Evolutionary conservation across 2,113 vertebrate genomes (phyloP), one percentile per base, ranked within the genome.

Genomic region (Gasterosteus aculeatus): DNA sequence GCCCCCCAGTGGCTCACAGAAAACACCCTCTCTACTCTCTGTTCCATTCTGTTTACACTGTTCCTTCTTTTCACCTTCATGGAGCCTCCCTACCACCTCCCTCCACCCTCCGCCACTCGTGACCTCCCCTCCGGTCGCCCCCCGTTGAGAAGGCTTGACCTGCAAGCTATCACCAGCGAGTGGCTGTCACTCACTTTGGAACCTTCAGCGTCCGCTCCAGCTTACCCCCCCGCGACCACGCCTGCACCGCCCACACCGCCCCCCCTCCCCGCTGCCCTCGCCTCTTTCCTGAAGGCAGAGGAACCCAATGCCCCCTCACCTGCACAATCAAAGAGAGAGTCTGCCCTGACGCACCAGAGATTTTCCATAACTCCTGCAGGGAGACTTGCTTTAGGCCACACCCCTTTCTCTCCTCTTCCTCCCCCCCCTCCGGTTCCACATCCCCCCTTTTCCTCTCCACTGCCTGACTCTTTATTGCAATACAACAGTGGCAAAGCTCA

Each of bases 171-270:
- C 83, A 87, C 92, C 89, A 91, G 54, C 19, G 94, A 95, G 80
- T 93, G 94, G 89, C 89, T 96, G 29, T 92, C 95, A 69, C 92
- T 94, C 85, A 95, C 94, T 73, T 49, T 92, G 88, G 89, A 81
- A 29, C 66, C 87, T 63, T 90, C 91, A 29, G 77, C 85, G 33
- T 85, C 92, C 77, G 78, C 92, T 79, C 90, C 82, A 15, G 16
- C 56, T 51, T 54, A 33, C 72, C 92, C 94, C 65, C 81, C 91
- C 75, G 71, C 93, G 38, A 84, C 75, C 77, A 80, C 81, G 42
- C 80, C 89, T 67, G 54, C 73, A 2, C 92, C 88, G 4, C 93
- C 92, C 75, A 88, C 89, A 29, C 91, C 92, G 41, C 90, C 94
- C 60, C 91, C 92, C 38, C 91, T 93, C 81, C 93, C 95, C 61